Conservation (phyloP, 2,888 invertebrate species). For the Amphiduros pacificus region DNA sequence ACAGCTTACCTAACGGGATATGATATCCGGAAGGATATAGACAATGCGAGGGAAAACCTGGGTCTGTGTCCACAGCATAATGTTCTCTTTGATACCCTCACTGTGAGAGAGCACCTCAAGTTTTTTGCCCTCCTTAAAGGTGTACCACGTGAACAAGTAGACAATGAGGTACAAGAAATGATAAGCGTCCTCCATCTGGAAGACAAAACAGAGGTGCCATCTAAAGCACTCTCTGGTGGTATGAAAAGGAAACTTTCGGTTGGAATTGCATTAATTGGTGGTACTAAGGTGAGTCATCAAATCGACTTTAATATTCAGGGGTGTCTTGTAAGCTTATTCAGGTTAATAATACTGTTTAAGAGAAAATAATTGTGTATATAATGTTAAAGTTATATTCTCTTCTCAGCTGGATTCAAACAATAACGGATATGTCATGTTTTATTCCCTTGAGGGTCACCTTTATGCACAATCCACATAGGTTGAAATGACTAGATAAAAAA, state of each 20-base stretch:
- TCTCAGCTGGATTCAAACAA: no score
- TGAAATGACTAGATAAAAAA: no score
- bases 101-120: slow-evolving; percentile 79
- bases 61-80: slow-evolving; percentile 85
- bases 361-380: no score
- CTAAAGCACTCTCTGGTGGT: slow-evolving; percentile 54
- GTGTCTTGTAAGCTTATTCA: no score
- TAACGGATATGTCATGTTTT: no score
- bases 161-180: slow-evolving; percentile 35
- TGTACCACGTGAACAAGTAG: slow-evolving; percentile 29
- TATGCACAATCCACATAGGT: no score
- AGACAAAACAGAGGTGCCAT: slow-evolving; percentile 42
- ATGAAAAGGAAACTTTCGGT: slow-evolving; percentile 57
- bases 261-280: slow-evolving; percentile 56
- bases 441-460: no score
- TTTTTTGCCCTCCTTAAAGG: slow-evolving; percentile 72
- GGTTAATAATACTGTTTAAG: no score
- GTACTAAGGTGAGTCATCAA: slow-evolving; percentile 46
- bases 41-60: slow-evolving; percentile 69
- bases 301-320: no score
- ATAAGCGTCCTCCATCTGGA: slow-evolving; percentile 33
- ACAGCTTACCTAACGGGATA: slow-evolving; percentile 71
- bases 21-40: slow-evolving; percentile 68
- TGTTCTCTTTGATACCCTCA: slow-evolving; percentile 79
- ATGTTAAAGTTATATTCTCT: no score